Conservation (phyloP, 2,888 invertebrate genomes). For the Sceliomorpha sp. region DNA sequence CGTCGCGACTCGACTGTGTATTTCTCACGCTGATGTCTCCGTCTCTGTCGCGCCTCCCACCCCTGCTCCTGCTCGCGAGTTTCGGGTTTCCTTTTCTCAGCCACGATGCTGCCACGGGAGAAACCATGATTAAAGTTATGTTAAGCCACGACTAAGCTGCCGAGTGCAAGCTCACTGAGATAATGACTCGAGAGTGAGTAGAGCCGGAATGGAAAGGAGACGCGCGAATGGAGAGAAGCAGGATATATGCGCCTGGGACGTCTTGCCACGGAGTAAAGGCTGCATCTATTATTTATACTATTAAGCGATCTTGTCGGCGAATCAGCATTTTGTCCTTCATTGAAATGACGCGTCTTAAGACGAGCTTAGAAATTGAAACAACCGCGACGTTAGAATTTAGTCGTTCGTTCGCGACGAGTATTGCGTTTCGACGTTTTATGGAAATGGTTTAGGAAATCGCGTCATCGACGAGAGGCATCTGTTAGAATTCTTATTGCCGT, state of each 20-base stretch:
- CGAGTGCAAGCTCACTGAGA: conserved; percentile 32
- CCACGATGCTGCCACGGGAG: conserved; percentile 4
- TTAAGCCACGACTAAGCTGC: conserved; percentile 30
- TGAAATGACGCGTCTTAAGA: background rate
- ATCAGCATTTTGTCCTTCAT: conserved; percentile 11
- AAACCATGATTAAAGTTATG: conserved; percentile 34
- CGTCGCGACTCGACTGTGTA: conserved; percentile 60
- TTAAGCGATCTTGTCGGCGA: conserved; percentile 10
- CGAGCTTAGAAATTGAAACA: background rate
- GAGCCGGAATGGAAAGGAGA: conserved; percentile 29
- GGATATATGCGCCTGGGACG: conserved; percentile 26
- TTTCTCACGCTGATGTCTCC: conserved; percentile 57
- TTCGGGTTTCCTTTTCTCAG: conserved; percentile 21
- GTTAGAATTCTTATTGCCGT: no score
- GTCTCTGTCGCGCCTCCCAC: conserved; percentile 1
- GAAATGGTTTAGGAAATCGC: no score
- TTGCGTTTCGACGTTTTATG: no score
- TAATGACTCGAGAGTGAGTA: conserved; percentile 30
- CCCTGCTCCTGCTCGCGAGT: conserved; percentile 7
- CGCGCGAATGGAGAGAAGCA: conserved; percentile 28
- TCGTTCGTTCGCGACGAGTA: no score
- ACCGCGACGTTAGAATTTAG: background rate
- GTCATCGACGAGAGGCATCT: no score
- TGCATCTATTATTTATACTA: conserved; percentile 21
- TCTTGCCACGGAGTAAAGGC: conserved; percentile 18